phyloP scores from a whole-genome alignment of 2,113 vertebrate genomes.

The Myotis davidii region DNA sequence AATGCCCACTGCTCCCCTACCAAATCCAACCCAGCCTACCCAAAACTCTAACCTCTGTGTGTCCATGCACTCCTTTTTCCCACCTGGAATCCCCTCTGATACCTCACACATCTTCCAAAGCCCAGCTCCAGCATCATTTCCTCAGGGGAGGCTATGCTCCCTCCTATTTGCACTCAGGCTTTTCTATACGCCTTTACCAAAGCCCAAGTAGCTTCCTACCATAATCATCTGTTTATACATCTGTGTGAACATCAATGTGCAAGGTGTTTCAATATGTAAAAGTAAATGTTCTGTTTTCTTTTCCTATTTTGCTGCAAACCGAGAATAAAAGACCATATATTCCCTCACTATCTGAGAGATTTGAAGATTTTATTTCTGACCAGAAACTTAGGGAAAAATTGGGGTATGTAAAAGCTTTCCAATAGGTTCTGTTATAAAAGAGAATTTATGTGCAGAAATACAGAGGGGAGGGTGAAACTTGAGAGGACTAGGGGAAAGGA shows the following conservation, averaged over 20 bases:
- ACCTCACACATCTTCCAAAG: neutral
- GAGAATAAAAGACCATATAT: neutral
- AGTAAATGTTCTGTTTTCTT: neutral
- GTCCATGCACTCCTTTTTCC: neutral
- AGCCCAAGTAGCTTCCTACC: neutral
- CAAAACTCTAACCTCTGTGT: neutral
- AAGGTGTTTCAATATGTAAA: neutral
- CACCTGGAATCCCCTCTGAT: neutral
- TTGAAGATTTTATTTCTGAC: neutral
- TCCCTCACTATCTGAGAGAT: neutral
- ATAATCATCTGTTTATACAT: neutral
- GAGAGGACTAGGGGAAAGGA: neutral
- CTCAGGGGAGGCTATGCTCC: neutral
- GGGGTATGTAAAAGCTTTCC: neutral
- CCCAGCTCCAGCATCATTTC: neutral
- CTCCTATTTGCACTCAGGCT: neutral
- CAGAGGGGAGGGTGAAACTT: neutral
- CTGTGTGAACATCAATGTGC: neutral
- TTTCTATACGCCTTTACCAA: neutral
- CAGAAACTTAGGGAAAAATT: neutral
- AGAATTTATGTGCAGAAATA: neutral
- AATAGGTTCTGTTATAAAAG: neutral
- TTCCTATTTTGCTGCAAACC: neutral
- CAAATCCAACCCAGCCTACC: neutral
- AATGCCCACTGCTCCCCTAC: neutral